Percentiles rank a stretch among this genome's conserved stretches.
These are phyloP conservation scores for Machaerirhynchus nigripectus DNA, from an alignment of 2,113 vertebrate genomes.

Conservation along the genomic window DNA sequence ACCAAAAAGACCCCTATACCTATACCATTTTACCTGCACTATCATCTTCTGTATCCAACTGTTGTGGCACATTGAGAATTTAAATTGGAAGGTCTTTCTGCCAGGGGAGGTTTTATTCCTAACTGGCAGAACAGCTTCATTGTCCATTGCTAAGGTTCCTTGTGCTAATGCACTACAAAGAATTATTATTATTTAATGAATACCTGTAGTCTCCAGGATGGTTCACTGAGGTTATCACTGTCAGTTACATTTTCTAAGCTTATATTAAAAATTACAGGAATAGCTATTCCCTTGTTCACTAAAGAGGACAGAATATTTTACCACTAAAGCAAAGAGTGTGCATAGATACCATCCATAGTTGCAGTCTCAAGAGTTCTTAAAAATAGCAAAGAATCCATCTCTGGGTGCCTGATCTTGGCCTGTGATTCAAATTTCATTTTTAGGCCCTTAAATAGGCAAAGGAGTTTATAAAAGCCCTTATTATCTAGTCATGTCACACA, in stretches of 20 bases:
- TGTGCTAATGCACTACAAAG: slow-evolving; percentile 6
- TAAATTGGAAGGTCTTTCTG: not conserved
- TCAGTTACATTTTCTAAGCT: not conserved
- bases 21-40: not conserved
- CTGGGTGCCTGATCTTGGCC: not conserved
- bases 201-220: not conserved
- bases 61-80: not conserved
- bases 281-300: not conserved
- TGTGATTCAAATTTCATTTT: not conserved
- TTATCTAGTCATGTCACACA: not conserved
- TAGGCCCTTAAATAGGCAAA: not conserved
- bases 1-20: not conserved
- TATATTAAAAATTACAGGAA: slow-evolving; percentile 27
- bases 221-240: slow-evolving; percentile 6
- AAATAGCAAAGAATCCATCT: not conserved
- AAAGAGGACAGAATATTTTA: not conserved
- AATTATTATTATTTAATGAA: slow-evolving; percentile 39
- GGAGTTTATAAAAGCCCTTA: not conserved
- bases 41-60: not conserved
- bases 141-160: not conserved
- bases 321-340: not conserved
- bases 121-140: not conserved
- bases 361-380: not conserved
- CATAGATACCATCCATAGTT: not conserved
- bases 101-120: not conserved